phyloP scores from a whole-genome alignment of 1,140 invertebrate genomes.

The Pseudomyrmex dendroicus region DNA sequence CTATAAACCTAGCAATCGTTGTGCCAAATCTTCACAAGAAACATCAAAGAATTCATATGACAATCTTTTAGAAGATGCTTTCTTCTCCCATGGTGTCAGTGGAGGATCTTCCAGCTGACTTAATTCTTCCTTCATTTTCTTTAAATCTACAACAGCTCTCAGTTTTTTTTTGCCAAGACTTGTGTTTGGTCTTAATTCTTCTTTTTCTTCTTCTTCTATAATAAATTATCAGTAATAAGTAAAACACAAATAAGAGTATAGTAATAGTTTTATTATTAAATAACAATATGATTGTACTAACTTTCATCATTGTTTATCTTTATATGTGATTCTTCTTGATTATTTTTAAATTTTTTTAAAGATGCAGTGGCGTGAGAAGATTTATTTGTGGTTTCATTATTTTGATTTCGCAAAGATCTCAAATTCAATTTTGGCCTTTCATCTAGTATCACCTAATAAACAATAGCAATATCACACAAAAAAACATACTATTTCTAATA shows the following conservation, averaged over 20 bases:
- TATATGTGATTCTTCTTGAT: not conserved
- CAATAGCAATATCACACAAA: not conserved
- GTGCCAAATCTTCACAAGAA: conserved; percentile 85
- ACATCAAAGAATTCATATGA: conserved; percentile 82
- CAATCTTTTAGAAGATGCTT: conserved; percentile 74
- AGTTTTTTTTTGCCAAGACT: conserved; percentile 60
- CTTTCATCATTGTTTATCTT: not conserved
- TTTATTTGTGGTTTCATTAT: not conserved
- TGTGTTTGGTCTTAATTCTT: conserved; percentile 42
- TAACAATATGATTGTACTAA: conserved; percentile 22
- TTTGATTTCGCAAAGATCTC: conserved; percentile 41
- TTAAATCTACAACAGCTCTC: conserved; percentile 70
- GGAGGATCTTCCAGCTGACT: conserved; percentile 81
- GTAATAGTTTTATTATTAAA: not conserved
- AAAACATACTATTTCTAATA: not conserved
- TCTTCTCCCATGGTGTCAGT: conserved; percentile 73
- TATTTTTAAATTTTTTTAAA: conserved; percentile 7
- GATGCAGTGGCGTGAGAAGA: not conserved
- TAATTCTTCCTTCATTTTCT: conserved; percentile 77
- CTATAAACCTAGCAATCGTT: conserved; percentile 87
- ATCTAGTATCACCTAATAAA: conserved; percentile 1
- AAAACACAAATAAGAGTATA: conserved; percentile 16
- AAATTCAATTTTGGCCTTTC: conserved; percentile 52
- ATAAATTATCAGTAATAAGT: too few relatives aligned
- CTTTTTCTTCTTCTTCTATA: conserved; percentile 14